phyloP scores from a whole-genome alignment of 30 jellyfish, hydroid and myxozoan species.

The Pseudorhiza aurosa region DNA sequence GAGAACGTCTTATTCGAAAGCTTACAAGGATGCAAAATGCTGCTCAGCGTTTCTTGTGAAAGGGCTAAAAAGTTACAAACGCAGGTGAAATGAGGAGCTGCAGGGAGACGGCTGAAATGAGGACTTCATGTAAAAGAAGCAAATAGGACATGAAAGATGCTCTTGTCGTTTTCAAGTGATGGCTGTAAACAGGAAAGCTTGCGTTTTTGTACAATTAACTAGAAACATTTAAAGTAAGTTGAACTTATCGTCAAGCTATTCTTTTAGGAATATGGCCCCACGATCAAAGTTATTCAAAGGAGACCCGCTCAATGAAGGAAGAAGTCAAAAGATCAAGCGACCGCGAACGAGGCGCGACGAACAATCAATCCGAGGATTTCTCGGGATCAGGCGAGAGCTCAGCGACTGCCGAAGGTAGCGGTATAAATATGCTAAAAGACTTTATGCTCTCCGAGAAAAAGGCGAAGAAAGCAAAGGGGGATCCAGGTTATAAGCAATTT shows the following conservation, averaged over 20 bases:
- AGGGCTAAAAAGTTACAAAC: too few species aligned
- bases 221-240: background rate
- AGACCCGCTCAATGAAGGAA: conserved; percentile 14
- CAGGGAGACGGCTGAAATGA: background rate
- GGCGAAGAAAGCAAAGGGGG: conserved; percentile 50
- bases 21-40: too few species aligned
- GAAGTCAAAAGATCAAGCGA: conserved; percentile 32
- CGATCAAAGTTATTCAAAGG: conserved; percentile 9
- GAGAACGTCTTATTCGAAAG: too few species aligned
- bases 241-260: too few species aligned
- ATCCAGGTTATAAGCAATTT: conserved; percentile 28
- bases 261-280: conserved; percentile 43
- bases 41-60: too few species aligned
- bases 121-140: background rate
- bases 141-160: background rate
- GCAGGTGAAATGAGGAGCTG: background rate
- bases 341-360: conserved; percentile 32
- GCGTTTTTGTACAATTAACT: background rate
- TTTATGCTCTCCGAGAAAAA: conserved; percentile 33
- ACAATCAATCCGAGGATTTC: conserved; percentile 22
- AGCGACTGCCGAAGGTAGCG: conserved; percentile 61
- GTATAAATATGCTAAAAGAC: conserved; percentile 36
- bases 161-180: background rate
- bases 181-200: too few species aligned
- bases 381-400: conserved; percentile 69